These are phyloP conservation scores for Eueides isabella DNA, from an alignment of 1,140 invertebrate genomes.

Conservation along the genomic window DNA sequence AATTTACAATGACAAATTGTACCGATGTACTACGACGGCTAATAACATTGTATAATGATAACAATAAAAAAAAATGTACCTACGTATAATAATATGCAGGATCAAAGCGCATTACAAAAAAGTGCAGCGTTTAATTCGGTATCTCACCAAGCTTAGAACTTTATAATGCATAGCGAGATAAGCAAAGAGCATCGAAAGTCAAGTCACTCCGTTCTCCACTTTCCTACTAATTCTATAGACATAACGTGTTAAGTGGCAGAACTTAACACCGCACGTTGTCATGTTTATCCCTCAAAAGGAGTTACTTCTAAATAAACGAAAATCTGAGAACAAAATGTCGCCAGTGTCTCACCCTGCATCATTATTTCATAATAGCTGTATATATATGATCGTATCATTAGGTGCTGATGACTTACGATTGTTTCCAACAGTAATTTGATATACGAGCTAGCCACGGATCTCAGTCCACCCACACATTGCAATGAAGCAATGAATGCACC, in stretches of 20 bases:
- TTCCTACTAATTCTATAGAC: too few relatives aligned
- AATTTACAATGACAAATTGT: too few relatives aligned
- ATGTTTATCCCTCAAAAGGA: too few relatives aligned
- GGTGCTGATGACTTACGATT: background rate
- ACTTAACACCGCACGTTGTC: too few relatives aligned
- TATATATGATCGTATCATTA: background rate
- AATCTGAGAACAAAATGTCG: background rate
- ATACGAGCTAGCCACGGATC: constrained; percentile 1
- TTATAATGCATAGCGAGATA: background rate
- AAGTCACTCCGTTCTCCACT: background rate
- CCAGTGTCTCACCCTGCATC: background rate
- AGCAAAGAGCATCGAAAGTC: background rate
- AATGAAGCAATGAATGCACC: constrained; percentile 7
- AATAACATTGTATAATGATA: too few relatives aligned
- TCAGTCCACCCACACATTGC: background rate
- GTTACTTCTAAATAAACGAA: background rate
- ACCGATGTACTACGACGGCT: too few relatives aligned
- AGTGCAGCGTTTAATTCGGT: too few relatives aligned
- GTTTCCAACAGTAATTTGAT: constrained; percentile 4
- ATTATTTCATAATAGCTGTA: background rate
- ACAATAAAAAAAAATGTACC: too few relatives aligned
- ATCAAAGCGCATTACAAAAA: too few relatives aligned
- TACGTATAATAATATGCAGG: too few relatives aligned
- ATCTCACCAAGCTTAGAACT: too few relatives aligned
- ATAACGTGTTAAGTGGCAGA: too few relatives aligned